phyloP scores from a whole-genome alignment of 30 jellyfish, hydroid and myxozoan species.

The Cassiopea andromeda region DNA sequence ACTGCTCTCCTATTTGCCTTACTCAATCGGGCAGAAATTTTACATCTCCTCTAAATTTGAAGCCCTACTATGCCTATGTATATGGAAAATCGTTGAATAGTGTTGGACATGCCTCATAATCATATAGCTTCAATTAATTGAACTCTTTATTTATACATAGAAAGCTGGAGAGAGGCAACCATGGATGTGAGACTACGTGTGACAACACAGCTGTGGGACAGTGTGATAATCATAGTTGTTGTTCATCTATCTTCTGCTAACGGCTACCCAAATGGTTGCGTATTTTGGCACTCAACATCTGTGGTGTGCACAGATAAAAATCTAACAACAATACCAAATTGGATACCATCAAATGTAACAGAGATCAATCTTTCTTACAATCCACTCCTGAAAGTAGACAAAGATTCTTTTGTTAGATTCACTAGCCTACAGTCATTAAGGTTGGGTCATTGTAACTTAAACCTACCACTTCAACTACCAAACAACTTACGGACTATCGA shows the following conservation, averaged over 20 bases:
- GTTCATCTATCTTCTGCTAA: neutral
- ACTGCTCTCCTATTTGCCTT: too few species aligned
- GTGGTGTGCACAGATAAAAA: neutral
- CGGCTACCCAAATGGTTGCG: neutral
- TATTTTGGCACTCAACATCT: neutral
- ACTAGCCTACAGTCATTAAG: neutral
- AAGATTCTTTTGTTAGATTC: slow-evolving; percentile 5
- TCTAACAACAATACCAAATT: slow-evolving; percentile 1
- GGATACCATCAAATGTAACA: neutral
- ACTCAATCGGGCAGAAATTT: too few species aligned
- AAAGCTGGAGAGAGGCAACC: too few species aligned
- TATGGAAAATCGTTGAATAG: too few species aligned
- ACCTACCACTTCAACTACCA: neutral
- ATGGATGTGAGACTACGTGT: too few species aligned
- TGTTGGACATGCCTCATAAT: too few species aligned
- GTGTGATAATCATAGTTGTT: too few species aligned
- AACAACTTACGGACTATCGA: neutral
- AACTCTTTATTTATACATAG: too few species aligned
- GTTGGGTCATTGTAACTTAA: neutral
- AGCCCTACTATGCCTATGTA: too few species aligned
- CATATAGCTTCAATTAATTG: too few species aligned
- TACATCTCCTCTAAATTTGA: too few species aligned
- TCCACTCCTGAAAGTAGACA: neutral
- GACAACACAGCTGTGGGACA: too few species aligned
- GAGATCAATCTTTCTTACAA: neutral